These are phyloP conservation scores for Nymphalis polychloros DNA, from an alignment of 2,888 invertebrate species.

Conservation along the genomic window DNA sequence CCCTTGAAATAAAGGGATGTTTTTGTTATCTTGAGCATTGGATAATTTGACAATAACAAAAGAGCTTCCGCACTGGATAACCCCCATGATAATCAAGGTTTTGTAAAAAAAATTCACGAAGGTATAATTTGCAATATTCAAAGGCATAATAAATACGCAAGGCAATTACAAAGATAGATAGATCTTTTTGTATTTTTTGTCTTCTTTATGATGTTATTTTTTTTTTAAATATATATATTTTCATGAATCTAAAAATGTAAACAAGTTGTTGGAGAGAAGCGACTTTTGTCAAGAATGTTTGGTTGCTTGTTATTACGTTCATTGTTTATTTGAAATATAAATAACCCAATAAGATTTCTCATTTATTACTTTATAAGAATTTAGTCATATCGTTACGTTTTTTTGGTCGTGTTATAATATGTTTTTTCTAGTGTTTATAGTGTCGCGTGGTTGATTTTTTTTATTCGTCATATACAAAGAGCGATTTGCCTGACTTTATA, in stretches of 20 bases:
- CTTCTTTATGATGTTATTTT: background rate
- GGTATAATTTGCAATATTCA: slow-evolving; percentile 53
- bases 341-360: too few relatives aligned
- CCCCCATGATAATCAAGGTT: slow-evolving; percentile 72
- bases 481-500: too few relatives aligned
- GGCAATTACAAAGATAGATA: slow-evolving; percentile 36
- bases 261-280: too few relatives aligned
- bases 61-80: slow-evolving; percentile 73
- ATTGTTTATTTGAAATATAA: too few relatives aligned
- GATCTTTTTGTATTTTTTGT: background rate
- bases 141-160: slow-evolving; percentile 1
- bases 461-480: too few relatives aligned
- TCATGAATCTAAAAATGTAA: background rate
- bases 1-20: slow-evolving; percentile 74
- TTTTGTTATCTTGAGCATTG: slow-evolving; percentile 82
- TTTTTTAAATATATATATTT: background rate
- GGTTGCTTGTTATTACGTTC: too few relatives aligned
- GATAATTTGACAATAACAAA: slow-evolving; percentile 82
- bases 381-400: too few relatives aligned
- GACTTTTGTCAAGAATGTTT: background rate
- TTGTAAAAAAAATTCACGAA: slow-evolving; percentile 48
- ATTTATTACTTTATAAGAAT: too few relatives aligned
- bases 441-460: too few relatives aligned
- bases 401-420: too few relatives aligned
- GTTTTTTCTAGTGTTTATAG: too few relatives aligned